These are phyloP conservation scores for Sebastes oblongus DNA, from an alignment of 2,797 vertebrate genomes.

Conservation along the genomic window DNA sequence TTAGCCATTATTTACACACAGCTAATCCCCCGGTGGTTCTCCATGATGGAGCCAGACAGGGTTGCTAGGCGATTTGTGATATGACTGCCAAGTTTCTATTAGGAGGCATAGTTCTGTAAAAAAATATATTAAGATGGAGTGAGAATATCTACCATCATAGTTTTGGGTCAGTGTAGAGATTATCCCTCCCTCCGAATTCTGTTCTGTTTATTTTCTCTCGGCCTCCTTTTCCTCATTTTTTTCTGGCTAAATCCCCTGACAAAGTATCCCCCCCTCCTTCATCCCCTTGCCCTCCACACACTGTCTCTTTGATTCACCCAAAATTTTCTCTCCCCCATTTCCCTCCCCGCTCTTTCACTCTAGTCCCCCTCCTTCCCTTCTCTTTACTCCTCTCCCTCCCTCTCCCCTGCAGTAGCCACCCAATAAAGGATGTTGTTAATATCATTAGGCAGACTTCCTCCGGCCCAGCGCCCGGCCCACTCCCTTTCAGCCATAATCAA, in stretches of 20 bases:
- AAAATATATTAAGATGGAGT: constrained; percentile 25
- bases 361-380: neutral
- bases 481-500: constrained; percentile 78
- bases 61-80: constrained; percentile 51
- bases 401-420: constrained; percentile 57
- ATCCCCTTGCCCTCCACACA: neutral
- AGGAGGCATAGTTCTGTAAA: constrained; percentile 10
- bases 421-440: constrained; percentile 83
- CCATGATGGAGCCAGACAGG: constrained; percentile 20
- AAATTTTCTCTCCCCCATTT: constrained; percentile 8
- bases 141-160: neutral
- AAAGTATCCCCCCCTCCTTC: neutral
- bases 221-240: constrained; percentile 2
- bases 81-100: constrained; percentile 44
- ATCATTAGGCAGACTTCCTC: constrained; percentile 79
- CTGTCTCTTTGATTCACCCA: constrained; percentile 37
- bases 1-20: constrained; percentile 28
- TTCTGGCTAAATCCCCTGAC: constrained; percentile 31
- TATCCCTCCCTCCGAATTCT: constrained; percentile 12
- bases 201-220: constrained; percentile 6
- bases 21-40: constrained; percentile 22
- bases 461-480: constrained; percentile 61
- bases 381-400: neutral
- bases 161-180: constrained; percentile 7
- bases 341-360: neutral